Conservation (phyloP, 2,797 vertebrate genomes). For the Amblyraja radiata region DNA sequence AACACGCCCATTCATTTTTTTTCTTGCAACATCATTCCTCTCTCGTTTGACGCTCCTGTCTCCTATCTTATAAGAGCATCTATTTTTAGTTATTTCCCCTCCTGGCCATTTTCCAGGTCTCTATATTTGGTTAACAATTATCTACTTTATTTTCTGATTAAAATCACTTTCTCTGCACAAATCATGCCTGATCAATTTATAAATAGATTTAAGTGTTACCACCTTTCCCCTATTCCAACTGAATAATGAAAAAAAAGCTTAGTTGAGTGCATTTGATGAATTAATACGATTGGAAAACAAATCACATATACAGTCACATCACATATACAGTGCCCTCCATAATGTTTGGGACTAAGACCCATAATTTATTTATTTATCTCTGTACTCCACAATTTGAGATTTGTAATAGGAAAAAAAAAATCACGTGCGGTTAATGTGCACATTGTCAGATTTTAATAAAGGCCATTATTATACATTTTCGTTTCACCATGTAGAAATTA, state of each 20-base stretch:
- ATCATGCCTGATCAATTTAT: neutral
- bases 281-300: neutral
- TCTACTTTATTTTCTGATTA: neutral
- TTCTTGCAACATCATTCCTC: neutral
- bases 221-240: neutral
- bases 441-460: too few species aligned
- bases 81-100: neutral
- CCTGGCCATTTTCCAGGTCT: neutral
- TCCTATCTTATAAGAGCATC: neutral
- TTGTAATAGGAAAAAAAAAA: too few species aligned
- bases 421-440: too few species aligned
- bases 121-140: neutral
- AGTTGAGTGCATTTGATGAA: neutral
- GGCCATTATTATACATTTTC: too few species aligned
- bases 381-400: too few species aligned
- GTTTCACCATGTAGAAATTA: too few species aligned
- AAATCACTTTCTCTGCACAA: neutral
- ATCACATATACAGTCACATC: neutral
- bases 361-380: too few species aligned
- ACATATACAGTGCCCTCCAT: too few species aligned
- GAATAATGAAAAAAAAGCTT: neutral
- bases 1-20: neutral
- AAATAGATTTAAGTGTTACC: neutral
- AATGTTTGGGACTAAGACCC: too few species aligned
- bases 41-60: neutral